Evolutionary conservation across 2,113 vertebrate genomes (phyloP).

Genomic region (Cinclus mexicanus): DNA sequence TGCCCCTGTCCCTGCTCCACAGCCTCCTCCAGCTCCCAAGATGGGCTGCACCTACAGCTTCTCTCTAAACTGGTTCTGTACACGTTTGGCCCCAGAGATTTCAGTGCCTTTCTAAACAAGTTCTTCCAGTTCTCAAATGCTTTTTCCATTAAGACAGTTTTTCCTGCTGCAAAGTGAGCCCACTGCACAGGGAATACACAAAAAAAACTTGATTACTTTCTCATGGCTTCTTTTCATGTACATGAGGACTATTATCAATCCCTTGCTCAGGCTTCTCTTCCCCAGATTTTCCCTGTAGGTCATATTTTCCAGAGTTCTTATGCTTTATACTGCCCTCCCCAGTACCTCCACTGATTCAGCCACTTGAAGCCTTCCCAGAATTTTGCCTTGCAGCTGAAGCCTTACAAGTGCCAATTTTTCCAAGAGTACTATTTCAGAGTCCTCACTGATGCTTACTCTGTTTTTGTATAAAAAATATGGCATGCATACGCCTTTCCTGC

Average conservation of each 20-base stretch:
- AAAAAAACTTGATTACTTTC: not conserved
- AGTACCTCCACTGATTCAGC: not conserved
- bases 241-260: not conserved
- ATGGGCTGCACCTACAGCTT: not conserved
- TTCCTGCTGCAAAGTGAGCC: not conserved
- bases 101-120: not conserved
- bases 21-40: not conserved
- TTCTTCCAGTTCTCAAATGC: not conserved
- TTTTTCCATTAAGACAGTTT: not conserved
- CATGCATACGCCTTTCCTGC: not conserved
- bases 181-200: not conserved
- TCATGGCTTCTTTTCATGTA: not conserved
- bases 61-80: not conserved
- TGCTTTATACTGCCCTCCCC: not conserved
- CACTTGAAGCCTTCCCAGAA: not conserved
- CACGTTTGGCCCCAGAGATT: not conserved
- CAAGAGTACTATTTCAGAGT: not conserved
- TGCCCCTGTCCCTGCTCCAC: not conserved
- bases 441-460: not conserved
- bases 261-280: not conserved
- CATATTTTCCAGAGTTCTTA: not conserved
- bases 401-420: not conserved
- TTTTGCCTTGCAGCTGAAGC: not conserved
- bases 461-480: not conserved
- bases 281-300: not conserved